Conservation (phyloP, 2,797 vertebrate species). For the Helarctos malayanus region DNA sequence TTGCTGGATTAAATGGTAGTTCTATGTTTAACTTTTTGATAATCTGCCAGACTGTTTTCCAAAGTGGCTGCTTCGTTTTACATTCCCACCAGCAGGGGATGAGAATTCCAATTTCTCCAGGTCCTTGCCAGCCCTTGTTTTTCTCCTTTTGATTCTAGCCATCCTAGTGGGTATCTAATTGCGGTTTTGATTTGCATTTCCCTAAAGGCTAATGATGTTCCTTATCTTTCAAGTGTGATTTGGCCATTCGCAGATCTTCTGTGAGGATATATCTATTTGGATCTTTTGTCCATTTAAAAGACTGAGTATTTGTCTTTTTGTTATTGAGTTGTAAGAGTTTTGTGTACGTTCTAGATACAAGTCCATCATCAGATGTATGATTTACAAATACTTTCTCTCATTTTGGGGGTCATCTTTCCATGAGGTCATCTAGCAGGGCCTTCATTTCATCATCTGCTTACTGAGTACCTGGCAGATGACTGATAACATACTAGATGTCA, state of each 20-base stretch:
- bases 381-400: background rate
- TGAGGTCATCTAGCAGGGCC: background rate
- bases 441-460: background rate
- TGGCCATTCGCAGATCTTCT: background rate
- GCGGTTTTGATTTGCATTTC: slow-evolving; percentile 42
- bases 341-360: background rate
- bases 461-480: background rate
- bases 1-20: background rate
- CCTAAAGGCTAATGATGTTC: background rate
- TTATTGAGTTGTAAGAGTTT: background rate
- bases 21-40: background rate
- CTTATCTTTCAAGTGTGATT: background rate
- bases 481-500: background rate
- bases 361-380: background rate
- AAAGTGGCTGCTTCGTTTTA: background rate
- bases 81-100: background rate
- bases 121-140: background rate
- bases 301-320: background rate
- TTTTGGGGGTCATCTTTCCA: background rate
- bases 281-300: background rate
- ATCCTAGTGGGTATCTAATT: background rate
- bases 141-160: background rate
- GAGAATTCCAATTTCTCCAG: background rate
- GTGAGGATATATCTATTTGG: background rate
- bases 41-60: background rate